These are phyloP conservation scores for Lamellibrachia satsuma DNA, from an alignment of 2,888 invertebrate species.

Conservation along the genomic window DNA sequence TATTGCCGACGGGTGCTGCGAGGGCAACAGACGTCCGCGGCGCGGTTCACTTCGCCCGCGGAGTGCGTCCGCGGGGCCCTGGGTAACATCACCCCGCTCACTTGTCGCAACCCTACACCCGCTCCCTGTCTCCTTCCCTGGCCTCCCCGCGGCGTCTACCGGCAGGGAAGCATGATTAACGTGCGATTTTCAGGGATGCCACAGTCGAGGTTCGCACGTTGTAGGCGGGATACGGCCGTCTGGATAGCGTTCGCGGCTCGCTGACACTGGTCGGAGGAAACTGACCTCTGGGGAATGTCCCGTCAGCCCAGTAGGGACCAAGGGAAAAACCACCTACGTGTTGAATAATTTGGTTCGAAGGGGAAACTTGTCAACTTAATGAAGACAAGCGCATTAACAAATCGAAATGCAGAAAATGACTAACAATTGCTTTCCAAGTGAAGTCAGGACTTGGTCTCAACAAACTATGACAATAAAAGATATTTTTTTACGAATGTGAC, in stretches of 20 bases:
- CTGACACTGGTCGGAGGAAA: not conserved
- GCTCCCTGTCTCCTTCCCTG: not conserved
- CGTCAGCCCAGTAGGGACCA: not conserved
- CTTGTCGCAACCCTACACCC: conserved; percentile 12
- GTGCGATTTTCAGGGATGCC: not conserved
- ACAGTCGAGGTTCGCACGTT: not conserved
- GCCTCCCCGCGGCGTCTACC: not conserved
- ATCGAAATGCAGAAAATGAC: too few species aligned
- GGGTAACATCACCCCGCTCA: not conserved
- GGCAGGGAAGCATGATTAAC: not conserved
- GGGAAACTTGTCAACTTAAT: not conserved
- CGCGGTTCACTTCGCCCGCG: not conserved
- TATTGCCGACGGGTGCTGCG: not conserved
- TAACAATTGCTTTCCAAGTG: too few species aligned
- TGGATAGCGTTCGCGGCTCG: not conserved
- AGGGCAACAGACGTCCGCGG: not conserved
- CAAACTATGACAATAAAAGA: too few species aligned
- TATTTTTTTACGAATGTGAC: too few species aligned
- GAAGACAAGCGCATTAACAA: too few species aligned
- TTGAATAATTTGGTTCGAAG: not conserved
- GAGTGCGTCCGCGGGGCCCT: not conserved
- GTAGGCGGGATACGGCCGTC: not conserved
- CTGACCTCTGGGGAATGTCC: not conserved
- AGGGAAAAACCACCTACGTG: not conserved
- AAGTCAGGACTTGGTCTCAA: too few species aligned